Evolutionary conservation across 2,113 vertebrate species (phyloP).

Genomic region (Bufo gargarizans): DNA sequence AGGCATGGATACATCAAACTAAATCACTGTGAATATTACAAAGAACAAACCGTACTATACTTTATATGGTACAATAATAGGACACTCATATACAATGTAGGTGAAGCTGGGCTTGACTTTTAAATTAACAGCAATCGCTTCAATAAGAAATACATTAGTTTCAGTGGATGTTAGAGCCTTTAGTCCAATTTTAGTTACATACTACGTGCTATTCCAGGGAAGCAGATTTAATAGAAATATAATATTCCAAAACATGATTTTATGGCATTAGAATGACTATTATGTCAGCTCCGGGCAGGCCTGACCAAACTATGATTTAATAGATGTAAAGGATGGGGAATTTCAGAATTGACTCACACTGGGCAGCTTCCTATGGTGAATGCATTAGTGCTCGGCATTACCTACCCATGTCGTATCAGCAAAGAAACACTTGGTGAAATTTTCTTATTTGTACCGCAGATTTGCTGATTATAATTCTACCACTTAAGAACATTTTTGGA

Average conservation of each 20-base stretch:
- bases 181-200: slow-evolving; percentile 31
- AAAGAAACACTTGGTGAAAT: slow-evolving; percentile 58
- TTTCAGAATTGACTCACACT: slow-evolving; percentile 49
- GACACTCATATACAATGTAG: neutral
- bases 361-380: slow-evolving; percentile 56
- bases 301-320: slow-evolving; percentile 54
- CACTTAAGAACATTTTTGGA: slow-evolving; percentile 59
- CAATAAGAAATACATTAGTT: slow-evolving; percentile 4
- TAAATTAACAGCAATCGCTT: slow-evolving; percentile 1
- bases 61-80: neutral
- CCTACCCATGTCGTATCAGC: slow-evolving; percentile 44
- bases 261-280: slow-evolving; percentile 50
- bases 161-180: neutral
- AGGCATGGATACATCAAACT: neutral
- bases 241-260: slow-evolving; percentile 56
- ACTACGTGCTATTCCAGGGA: slow-evolving; percentile 28
- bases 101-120: slow-evolving; percentile 1
- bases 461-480: slow-evolving; percentile 60
- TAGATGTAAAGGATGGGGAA: slow-evolving; percentile 42
- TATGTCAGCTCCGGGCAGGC: slow-evolving; percentile 34
- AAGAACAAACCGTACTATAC: neutral
- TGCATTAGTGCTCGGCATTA: slow-evolving; percentile 57
- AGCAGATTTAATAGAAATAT: slow-evolving; percentile 50
- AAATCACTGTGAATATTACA: neutral
- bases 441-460: slow-evolving; percentile 57